Base-by-base conservation (phyloP, 2,888 invertebrate genomes). In the Acrobasis repandana region DNA sequence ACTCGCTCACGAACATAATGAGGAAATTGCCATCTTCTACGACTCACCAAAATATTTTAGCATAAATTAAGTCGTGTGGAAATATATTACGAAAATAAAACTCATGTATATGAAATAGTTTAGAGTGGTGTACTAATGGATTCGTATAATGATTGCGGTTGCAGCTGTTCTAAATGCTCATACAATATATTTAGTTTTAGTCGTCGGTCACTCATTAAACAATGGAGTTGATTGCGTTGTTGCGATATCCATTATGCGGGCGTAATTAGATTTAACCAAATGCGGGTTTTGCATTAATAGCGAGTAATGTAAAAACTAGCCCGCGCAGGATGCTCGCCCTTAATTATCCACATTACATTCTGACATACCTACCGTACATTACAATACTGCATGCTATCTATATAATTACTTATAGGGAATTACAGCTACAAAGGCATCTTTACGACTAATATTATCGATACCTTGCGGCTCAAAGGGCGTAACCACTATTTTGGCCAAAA, bases 231-330 rank as follows among this genome's bases (percentile, higher is more conserved):
- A 90, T 90, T 89, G 85, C 88, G 81, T 80, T 77, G 82, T 80
- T 82, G 83, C 84, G 82, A 87, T 88, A 86, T 80, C 82, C 83
- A 89, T 86, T 87, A 89, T 90, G 83, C 88, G 88, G 90, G 90
- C 76, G 82, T 88, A 91, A 91, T 90, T 90, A 91, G 82, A 88
- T 86, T 88, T 85, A 87, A 86, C 86, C 85, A 82, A 90, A 90
- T 90, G 88, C 88, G 90, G 90, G 90, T 76, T 85, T 82, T 80
- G 79, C 83, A 82, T 86, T 85, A 84, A 84, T 82, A 77, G 79
- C 67, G 65, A 77, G 71, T 71, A 77, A 73, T 79, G 77, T 77
- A 83, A 82, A 85, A 84, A 82, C 69, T 68, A 76, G 76, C 79
- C 77, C 11, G 72, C 74, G 75, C 79, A 74, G 77, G 77, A 80